These are phyloP conservation scores for Acomys russatus DNA, from an alignment of 2,797 vertebrate species.

Conservation along the genomic window DNA sequence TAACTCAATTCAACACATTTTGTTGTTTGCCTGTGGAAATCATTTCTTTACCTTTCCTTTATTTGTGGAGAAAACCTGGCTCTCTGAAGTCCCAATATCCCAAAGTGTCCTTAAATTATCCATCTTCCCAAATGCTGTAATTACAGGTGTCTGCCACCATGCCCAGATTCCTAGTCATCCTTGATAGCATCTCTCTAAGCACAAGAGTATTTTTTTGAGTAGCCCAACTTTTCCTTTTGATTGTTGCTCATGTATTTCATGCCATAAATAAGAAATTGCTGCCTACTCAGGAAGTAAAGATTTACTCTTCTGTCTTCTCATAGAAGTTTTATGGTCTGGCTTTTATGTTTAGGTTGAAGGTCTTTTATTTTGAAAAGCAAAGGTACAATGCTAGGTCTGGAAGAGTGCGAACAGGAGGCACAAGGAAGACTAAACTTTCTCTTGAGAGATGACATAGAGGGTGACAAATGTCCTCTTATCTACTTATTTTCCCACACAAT, in stretches of 20 bases:
- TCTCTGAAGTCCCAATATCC: not conserved
- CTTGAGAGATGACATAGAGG: not conserved
- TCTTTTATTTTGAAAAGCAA: not conserved
- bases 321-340: not conserved
- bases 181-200: not conserved
- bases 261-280: not conserved
- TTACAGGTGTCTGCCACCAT: not conserved
- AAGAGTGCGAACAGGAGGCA: not conserved
- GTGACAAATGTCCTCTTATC: not conserved
- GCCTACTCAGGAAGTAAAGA: not conserved
- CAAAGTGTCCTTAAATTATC: not conserved
- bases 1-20: not conserved
- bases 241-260: not conserved
- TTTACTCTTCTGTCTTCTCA: not conserved
- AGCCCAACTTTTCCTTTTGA: not conserved
- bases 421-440: not conserved
- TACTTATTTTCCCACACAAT: not conserved
- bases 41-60: not conserved
- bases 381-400: not conserved
- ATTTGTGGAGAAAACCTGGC: not conserved
- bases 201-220: not conserved
- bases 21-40: not conserved
- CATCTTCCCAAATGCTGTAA: not conserved
- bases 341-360: not conserved
- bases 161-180: not conserved